phyloP scores from a whole-genome alignment of 1,140 invertebrate genomes.

The Drosophila athabasca region DNA sequence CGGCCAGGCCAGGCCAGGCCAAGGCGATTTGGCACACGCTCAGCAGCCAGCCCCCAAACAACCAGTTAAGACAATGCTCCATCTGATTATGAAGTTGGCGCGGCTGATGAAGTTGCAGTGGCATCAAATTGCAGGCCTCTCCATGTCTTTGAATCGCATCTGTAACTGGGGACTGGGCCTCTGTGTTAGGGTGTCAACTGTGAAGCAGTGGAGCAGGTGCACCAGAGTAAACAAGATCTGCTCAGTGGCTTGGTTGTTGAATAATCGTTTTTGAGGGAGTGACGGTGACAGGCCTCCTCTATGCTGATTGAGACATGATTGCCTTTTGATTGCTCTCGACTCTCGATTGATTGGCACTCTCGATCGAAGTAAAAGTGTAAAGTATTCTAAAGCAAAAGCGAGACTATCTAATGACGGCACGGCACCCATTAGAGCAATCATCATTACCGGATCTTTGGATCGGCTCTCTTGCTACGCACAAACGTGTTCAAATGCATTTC shows the following conservation, averaged over 20 bases:
- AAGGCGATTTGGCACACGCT: constrained; percentile 60
- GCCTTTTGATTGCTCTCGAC: constrained; percentile 11
- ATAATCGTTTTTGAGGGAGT: constrained; percentile 34
- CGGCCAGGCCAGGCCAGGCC: constrained; percentile 13
- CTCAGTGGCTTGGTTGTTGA: constrained; percentile 22
- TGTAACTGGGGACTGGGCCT: constrained; percentile 49
- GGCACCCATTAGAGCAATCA: constrained; percentile 39
- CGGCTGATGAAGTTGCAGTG: constrained; percentile 26
- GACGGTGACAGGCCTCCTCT: constrained; percentile 10
- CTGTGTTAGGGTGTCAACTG: constrained; percentile 72
- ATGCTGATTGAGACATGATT: constrained; percentile 7
- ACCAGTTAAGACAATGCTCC: constrained; percentile 53
- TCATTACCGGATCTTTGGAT: constrained; percentile 37
- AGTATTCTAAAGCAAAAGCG: constrained; percentile 55
- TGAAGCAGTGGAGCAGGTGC: constrained; percentile 34
- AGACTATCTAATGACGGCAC: constrained; percentile 35
- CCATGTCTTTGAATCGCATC: constrained; percentile 17
- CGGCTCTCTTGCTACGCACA: constrained; percentile 63
- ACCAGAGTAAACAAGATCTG: constrained; percentile 34
- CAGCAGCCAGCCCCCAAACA: constrained; percentile 15
- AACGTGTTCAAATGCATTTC: constrained; percentile 80
- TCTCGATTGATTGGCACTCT: constrained; percentile 65
- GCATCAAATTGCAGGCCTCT: constrained; percentile 54
- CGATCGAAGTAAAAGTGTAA: constrained; percentile 64
- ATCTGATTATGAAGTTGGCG: constrained; percentile 57